Base-by-base conservation (phyloP, 2,888 invertebrate species). In the Pharmacophagus antenor region DNA sequence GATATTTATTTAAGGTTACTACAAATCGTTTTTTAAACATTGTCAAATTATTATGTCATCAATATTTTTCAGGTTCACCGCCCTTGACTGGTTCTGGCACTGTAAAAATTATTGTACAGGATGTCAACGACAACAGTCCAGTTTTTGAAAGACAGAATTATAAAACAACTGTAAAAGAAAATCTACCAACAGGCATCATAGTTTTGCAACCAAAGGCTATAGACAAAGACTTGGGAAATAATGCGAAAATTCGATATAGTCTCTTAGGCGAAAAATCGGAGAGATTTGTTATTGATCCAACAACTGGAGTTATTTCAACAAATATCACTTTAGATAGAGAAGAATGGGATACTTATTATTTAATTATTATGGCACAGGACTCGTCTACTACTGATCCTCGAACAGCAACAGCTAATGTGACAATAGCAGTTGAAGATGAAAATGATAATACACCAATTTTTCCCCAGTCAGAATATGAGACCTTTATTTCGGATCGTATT, bases 61-160 rank as follows among this genome's bases (percentile, higher is more conserved):
- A 25, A 37, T 21, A 2, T 41, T 52, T 92, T 92, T 47, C 91
- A 96, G 98, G 98, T 59, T 96, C 96, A 20, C 98, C 98, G 18
- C 96, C 98, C 2, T 88, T 98, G 59, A 98, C 98, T 2, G 98
- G 98, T 52, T 96, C 98, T 4, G 98, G 98, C 42, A 95, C 96
- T 52, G 95, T 99, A 1, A 94, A 94, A 73, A 95, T 99, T 61
- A 92, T 96, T 56, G 98, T 99, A 10, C 95, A 97, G 85, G 99
- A 99, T 82, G 95, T 97, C 60, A 98, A 98, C 82, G 98, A 98
- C 80, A 97, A 98, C 80, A 94, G 94, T 68, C 98, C 98, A 0
- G 94, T 95, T 71, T 98, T 98, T 81, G 94, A 94, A 70, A 92
- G 95, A 56, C 95, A 95, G 75, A 94, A 94, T 58, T 97, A 97